These are phyloP conservation scores for Donacobius atricapilla DNA, from an alignment of 2,113 vertebrate species.

Conservation along the genomic window DNA sequence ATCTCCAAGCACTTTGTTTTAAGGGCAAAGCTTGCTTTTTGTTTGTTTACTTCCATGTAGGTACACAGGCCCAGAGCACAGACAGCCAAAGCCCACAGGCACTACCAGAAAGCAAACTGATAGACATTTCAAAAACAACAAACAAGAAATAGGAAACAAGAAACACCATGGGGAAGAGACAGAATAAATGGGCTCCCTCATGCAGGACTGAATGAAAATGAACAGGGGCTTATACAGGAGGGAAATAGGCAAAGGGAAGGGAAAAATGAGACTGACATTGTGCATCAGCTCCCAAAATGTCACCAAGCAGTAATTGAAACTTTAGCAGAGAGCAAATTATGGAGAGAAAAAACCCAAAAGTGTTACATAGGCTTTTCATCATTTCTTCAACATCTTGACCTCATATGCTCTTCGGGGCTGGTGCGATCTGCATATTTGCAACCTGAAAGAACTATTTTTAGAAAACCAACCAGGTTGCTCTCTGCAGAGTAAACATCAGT, in stretches of 20 bases:
- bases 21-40: background rate
- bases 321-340: background rate
- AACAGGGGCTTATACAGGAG: background rate
- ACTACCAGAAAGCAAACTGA: background rate
- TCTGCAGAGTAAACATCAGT: background rate
- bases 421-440: background rate
- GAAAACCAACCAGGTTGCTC: background rate
- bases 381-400: background rate
- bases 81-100: background rate
- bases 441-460: slow-evolving; percentile 16
- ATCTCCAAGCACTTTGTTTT: background rate
- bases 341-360: background rate
- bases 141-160: background rate
- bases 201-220: background rate
- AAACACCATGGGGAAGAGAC: background rate
- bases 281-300: background rate
- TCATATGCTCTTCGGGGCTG: background rate
- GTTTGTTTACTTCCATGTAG: background rate
- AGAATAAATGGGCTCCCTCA: background rate
- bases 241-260: background rate
- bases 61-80: background rate
- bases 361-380: background rate
- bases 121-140: background rate
- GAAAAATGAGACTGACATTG: background rate
- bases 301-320: background rate